Percentiles rank a stretch among this genome's conserved stretches.
Evolutionary conservation across 2,797 vertebrate species (phyloP).

Genomic region (Xiphophorus birchmanni): DNA sequence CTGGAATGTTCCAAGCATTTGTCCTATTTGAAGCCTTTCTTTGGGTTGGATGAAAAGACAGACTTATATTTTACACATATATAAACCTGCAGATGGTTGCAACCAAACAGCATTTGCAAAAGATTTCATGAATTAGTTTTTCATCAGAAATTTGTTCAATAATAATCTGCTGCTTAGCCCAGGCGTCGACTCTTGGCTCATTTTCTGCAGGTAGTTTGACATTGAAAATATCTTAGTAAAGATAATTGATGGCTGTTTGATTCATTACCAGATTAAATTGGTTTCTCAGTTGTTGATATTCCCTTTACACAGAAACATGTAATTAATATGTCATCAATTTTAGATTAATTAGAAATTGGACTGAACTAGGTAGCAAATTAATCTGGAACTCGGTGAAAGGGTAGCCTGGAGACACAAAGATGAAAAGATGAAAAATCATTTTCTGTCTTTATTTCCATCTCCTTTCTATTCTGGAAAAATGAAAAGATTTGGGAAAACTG

Average conservation of each 20-base stretch:
- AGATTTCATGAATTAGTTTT: conserved; percentile 1
- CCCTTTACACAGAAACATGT: conserved; percentile 13
- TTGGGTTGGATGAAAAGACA: neutral
- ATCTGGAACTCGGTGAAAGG: conserved; percentile 8
- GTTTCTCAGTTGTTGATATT: conserved; percentile 22
- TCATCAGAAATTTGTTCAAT: conserved; percentile 5
- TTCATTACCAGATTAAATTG: conserved; percentile 34
- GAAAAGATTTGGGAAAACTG: neutral
- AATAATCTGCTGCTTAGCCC: neutral
- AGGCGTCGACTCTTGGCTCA: conserved; percentile 8
- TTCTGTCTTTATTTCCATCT: conserved; percentile 4
- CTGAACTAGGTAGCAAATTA: conserved; percentile 31
- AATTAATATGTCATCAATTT: conserved; percentile 38
- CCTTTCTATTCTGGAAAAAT: neutral
- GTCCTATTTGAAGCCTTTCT: neutral
- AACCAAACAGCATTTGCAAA: conserved; percentile 3
- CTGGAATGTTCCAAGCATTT: neutral
- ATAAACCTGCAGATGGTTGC: neutral
- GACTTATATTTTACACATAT: neutral
- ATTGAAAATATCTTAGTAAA: neutral
- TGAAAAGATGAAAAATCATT: conserved; percentile 13
- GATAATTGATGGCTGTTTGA: conserved; percentile 33
- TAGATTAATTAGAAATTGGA: conserved; percentile 36
- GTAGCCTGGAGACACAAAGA: conserved; percentile 5
- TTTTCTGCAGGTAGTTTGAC: conserved; percentile 16